These are phyloP conservation scores for Gonatopus flavifemur DNA, from an alignment of 1,140 invertebrate species.

Conservation along the genomic window DNA sequence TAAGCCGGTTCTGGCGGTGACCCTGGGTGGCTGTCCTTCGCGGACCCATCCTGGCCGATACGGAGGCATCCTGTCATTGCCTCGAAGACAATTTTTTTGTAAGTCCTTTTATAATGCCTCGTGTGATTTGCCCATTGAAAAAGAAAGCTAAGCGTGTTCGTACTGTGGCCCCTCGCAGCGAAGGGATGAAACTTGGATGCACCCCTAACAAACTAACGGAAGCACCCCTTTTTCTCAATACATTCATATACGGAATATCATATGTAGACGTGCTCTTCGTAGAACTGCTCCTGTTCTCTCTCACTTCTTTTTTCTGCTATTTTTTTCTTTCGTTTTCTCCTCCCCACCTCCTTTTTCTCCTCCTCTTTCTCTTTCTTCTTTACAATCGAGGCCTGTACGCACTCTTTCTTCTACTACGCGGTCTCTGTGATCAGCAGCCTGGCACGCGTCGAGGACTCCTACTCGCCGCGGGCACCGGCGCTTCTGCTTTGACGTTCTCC, in stretches of 20 bases:
- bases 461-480: slow-evolving; percentile 49
- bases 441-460: slow-evolving; percentile 53
- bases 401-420: slow-evolving; percentile 24
- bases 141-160: slow-evolving; percentile 26
- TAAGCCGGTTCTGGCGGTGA: slow-evolving; percentile 30
- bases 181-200: slow-evolving; percentile 28
- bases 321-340: slow-evolving; percentile 15
- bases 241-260: slow-evolving; percentile 10
- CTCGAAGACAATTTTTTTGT: slow-evolving; percentile 41
- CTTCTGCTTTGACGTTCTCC: slow-evolving; percentile 52
- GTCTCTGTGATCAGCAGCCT: slow-evolving; percentile 52
- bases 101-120: no score
- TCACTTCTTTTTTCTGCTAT: slow-evolving; percentile 6
- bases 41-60: slow-evolving; percentile 45
- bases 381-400: slow-evolving; percentile 7
- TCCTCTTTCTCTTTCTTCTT: slow-evolving; percentile 12
- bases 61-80: slow-evolving; percentile 57
- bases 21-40: slow-evolving; percentile 42
- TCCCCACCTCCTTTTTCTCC: slow-evolving; percentile 5
- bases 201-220: slow-evolving; percentile 46
- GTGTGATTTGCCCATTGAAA: slow-evolving; percentile 42
- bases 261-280: no score
- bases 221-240: slow-evolving; percentile 35
- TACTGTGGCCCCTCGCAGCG: slow-evolving; percentile 32
- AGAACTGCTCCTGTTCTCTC: slow-evolving; percentile 14